Evolutionary conservation across 1,140 invertebrate species (phyloP).

Genomic region (Zophobas morio): DNA sequence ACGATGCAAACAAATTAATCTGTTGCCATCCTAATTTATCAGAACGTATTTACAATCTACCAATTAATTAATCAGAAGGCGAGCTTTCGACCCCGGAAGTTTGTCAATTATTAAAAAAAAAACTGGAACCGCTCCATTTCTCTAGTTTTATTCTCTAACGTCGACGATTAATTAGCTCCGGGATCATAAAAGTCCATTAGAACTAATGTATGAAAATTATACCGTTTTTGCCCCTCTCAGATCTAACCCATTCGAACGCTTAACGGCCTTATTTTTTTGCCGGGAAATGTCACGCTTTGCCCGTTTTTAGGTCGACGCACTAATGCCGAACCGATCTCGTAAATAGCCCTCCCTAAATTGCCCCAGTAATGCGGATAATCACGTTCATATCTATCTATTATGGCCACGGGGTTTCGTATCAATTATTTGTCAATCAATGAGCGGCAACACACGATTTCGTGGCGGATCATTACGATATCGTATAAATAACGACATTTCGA

Average conservation of each 20-base stretch:
- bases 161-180: constrained; percentile 31
- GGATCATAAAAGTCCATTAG: constrained; percentile 51
- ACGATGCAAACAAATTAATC: constrained; percentile 48
- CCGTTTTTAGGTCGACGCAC: constrained; percentile 39
- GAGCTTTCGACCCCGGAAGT: constrained; percentile 3
- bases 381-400: constrained; percentile 41
- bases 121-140: background rate
- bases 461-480: background rate
- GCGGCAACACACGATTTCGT: constrained; percentile 6
- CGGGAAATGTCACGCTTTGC: constrained; percentile 20
- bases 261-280: constrained; percentile 43
- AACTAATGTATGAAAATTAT: constrained; percentile 49
- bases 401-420: constrained; percentile 25
- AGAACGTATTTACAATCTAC: constrained; percentile 47
- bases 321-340: constrained; percentile 39
- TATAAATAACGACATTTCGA: no score
- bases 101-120: constrained; percentile 17
- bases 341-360: constrained; percentile 39
- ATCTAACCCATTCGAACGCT: constrained; percentile 36
- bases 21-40: constrained; percentile 50
- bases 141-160: constrained; percentile 9
- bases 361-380: constrained; percentile 35
- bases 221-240: constrained; percentile 40
- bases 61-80: constrained; percentile 48
- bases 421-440: constrained; percentile 41